phyloP scores from a whole-genome alignment of 2,888 invertebrate genomes.

The Isoperla grammatica region DNA sequence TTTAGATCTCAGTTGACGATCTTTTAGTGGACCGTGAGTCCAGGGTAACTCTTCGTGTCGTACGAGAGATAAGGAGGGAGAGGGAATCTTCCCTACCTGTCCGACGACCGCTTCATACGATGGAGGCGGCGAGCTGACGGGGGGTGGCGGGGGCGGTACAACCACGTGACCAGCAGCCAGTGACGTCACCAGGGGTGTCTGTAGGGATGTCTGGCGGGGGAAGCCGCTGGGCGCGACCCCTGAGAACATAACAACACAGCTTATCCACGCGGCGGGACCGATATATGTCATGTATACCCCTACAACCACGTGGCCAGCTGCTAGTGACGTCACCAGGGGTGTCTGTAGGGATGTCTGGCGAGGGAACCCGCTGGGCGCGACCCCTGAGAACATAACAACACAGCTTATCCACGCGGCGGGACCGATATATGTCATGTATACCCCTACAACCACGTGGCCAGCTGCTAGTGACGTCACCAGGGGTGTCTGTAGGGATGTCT shows the following conservation, averaged over 20 bases:
- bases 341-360: conserved; percentile 26
- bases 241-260: too few relatives aligned
- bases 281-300: too few relatives aligned
- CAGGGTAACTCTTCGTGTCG: too few relatives aligned
- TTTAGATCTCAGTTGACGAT: too few relatives aligned
- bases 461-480: background rate
- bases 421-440: too few relatives aligned
- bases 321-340: conserved; percentile 6
- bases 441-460: background rate
- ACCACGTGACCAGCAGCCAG: background rate
- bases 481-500: conserved; percentile 25
- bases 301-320: background rate
- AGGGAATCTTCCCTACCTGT: too few relatives aligned
- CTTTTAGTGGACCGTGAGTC: too few relatives aligned
- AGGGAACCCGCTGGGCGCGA: conserved; percentile 15
- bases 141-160: conserved; percentile 21
- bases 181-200: conserved; percentile 15
- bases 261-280: conserved; percentile 20
- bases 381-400: conserved; percentile 12
- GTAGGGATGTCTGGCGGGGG: conserved; percentile 26
- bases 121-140: conserved; percentile 29
- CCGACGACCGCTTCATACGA: conserved; percentile 29
- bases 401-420: too few relatives aligned
- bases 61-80: too few relatives aligned
- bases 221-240: conserved; percentile 11